Base-by-base conservation (phyloP, 2,113 vertebrate genomes). In the Poeciliopsis retropinna region DNA sequence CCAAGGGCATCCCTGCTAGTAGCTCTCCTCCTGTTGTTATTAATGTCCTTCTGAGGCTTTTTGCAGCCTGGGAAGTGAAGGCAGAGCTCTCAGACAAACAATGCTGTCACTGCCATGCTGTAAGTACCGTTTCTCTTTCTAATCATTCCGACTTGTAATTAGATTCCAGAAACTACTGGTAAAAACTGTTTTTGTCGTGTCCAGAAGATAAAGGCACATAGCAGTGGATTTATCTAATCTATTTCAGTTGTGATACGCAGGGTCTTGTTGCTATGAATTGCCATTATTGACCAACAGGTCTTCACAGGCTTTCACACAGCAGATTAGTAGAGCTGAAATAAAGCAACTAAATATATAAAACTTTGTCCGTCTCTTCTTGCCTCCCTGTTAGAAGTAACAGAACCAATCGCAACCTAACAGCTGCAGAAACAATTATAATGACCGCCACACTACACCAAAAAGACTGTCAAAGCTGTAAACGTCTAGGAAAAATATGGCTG, bases 181-280 rank as follows among this genome's bases (percentile, higher is more conserved):
- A 79, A 72, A 79, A 83, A 75, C 37, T 74, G 76, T 60, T 29
- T 12, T 28, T 57, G 83, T 67, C 77, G 67, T 70, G 61, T 74
- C 79, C 78, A 79, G 78, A 9, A 77, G 74, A 84, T 62, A 34
- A 64, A 81, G 51, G 60, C 68, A 66, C 73, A 73, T 72, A 87
- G 75, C 79, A 67, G 69, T 31, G 73, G 81, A 41, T 41, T 41
- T 15, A 41, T 83, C 76, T 78, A 34, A 69, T 89, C 76, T 86
- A 70, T 78, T 88, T 84, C 82, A 80, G 76, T 72, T 85, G 80
- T 81, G 84, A 83, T 82, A 79, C 76, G 78, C 85, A 83, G 82
- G 22, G 87, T 76, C 86, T 77, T 81, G 90, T 91, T 91, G 90
- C 90, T 89, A 90, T 88, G 90, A 78, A 89, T 87, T 88, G 89